Conservation (phyloP, 2,797 vertebrate species). For the Brachyrhaphis roseni region DNA sequence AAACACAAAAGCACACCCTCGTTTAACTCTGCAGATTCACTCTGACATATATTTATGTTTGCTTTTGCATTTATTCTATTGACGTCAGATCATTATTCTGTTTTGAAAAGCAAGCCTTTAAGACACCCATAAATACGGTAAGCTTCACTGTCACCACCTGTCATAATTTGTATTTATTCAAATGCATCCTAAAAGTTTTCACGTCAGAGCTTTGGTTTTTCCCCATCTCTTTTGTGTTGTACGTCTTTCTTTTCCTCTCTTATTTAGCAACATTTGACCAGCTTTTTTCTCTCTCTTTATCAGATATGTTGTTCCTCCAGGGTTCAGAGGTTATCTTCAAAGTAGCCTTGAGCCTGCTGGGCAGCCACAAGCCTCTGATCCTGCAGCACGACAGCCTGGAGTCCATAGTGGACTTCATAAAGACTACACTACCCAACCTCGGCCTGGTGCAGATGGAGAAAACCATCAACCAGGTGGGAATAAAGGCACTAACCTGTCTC, state of each 20-base stretch:
- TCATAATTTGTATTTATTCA: conserved; percentile 16
- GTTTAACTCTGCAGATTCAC: conserved; percentile 28
- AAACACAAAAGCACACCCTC: conserved; percentile 37
- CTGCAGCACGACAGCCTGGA: conserved; percentile 96
- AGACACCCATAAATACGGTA: conserved; percentile 31
- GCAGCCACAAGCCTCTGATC: conserved; percentile 97
- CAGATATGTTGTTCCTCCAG: conserved; percentile 97
- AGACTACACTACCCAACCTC: conserved; percentile 94
- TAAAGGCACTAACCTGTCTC: neutral
- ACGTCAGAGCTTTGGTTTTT: neutral
- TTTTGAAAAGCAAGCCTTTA: conserved; percentile 17
- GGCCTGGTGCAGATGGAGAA: conserved; percentile 99
- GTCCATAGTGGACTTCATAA: conserved; percentile 98
- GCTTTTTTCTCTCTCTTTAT: conserved; percentile 20
- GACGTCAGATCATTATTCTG: conserved; percentile 51
- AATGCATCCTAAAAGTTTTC: conserved; percentile 2
- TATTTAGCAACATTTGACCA: neutral
- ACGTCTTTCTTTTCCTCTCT: neutral
- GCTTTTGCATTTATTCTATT: conserved; percentile 40
- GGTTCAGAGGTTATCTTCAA: conserved; percentile 97
- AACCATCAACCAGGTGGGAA: conserved; percentile 93
- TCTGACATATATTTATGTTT: conserved; percentile 53
- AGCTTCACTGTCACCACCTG: conserved; percentile 18
- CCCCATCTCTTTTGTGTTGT: neutral
- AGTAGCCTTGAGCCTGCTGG: conserved; percentile 94